Conservation (phyloP, 1,140 invertebrate genomes). For the Drosophila melanica region DNA sequence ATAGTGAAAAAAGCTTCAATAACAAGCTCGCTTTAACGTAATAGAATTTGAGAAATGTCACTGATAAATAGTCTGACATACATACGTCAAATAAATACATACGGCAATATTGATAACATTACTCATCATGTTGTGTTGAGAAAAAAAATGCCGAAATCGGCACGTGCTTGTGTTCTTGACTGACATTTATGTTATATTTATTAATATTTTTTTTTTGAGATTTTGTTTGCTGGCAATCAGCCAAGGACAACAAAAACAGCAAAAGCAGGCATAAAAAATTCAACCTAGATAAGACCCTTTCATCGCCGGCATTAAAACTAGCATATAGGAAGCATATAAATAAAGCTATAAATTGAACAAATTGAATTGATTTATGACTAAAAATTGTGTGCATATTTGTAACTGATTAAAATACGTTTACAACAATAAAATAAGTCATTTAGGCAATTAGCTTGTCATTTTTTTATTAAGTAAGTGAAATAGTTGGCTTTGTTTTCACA, state of each 20-base stretch:
- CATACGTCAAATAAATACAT: neutral
- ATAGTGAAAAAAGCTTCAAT: too few species aligned
- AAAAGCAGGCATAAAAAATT: slow-evolving; percentile 10
- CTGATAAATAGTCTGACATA: neutral
- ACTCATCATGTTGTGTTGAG: slow-evolving; percentile 36
- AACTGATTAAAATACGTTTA: slow-evolving; percentile 10
- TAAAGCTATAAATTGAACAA: slow-evolving; percentile 29
- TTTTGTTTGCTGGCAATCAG: slow-evolving; percentile 65
- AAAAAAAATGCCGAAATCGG: slow-evolving; percentile 13
- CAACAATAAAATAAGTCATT: slow-evolving; percentile 1
- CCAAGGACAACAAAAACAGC: slow-evolving; percentile 45
- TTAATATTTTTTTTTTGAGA: slow-evolving; percentile 53
- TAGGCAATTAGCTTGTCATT: slow-evolving; percentile 23
- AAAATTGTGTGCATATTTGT: slow-evolving; percentile 2
- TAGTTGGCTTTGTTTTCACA: slow-evolving; percentile 2
- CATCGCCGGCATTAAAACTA: neutral
- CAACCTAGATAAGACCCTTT: slow-evolving; percentile 21
- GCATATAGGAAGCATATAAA: neutral
- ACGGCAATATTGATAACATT: slow-evolving; percentile 27
- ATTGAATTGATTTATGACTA: slow-evolving; percentile 7
- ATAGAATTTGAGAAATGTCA: neutral
- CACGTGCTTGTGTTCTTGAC: slow-evolving; percentile 42
- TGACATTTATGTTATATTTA: slow-evolving; percentile 34
- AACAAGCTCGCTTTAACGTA: too few species aligned
- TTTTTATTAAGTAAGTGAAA: neutral